Percentiles rank a stretch among this genome's conserved stretches.
These are phyloP conservation scores for Rissa tridactyla DNA, from an alignment of 2,113 vertebrate genomes.

Conservation along the genomic window DNA sequence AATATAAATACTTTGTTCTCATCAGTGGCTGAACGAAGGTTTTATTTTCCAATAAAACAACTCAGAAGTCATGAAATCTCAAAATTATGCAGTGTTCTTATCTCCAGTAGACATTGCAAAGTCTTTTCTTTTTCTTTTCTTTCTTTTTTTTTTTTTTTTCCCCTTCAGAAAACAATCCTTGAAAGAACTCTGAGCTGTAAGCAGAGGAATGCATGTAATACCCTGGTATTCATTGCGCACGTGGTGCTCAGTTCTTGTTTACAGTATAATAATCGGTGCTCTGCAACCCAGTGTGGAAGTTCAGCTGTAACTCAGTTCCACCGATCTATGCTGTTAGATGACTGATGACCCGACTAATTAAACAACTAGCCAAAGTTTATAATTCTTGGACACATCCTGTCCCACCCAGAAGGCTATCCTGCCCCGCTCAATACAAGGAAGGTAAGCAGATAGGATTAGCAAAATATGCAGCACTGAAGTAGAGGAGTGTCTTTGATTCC, in stretches of 20 bases:
- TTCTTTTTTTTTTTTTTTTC: not conserved
- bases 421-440: not conserved
- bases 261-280: not conserved
- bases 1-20: conserved; percentile 53
- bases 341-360: not conserved
- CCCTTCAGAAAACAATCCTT: not conserved
- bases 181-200: not conserved
- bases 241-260: not conserved
- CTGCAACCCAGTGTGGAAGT: not conserved
- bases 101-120: not conserved
- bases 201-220: not conserved
- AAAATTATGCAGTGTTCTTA: not conserved
- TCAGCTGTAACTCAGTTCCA: not conserved
- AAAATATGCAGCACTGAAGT: not conserved
- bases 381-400: not conserved
- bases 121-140: no score
- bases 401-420: not conserved
- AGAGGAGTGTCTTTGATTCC: not conserved
- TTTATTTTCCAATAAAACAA: conserved; percentile 40
- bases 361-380: not conserved
- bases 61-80: not conserved
- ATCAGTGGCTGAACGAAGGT: not conserved
- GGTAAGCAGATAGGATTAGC: not conserved
- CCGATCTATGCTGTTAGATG: not conserved
- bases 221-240: not conserved